phyloP scores from a whole-genome alignment of 2,888 invertebrate genomes.

The Elegia similella region DNA sequence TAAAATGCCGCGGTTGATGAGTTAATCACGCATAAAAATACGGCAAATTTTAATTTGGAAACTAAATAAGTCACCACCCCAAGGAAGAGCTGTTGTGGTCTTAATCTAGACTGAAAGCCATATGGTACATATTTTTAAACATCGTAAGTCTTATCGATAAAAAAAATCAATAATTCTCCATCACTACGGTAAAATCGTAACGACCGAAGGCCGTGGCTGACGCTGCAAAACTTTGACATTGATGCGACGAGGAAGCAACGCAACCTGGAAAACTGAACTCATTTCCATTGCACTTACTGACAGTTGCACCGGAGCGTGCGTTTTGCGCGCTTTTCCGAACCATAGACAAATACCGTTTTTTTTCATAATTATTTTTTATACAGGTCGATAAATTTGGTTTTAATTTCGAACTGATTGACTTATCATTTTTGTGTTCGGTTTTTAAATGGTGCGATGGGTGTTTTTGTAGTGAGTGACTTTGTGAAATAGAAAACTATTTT shows the following conservation, averaged over 20 bases:
- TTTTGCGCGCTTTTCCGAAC: constrained; percentile 48
- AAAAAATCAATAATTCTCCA: neutral
- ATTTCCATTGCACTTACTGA: constrained; percentile 36
- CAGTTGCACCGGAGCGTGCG: constrained; percentile 34
- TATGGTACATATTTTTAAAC: too few relatives aligned
- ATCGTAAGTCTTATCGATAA: neutral
- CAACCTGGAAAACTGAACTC: constrained; percentile 44
- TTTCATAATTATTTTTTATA: neutral
- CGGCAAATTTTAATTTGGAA: too few relatives aligned
- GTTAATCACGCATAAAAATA: too few relatives aligned
- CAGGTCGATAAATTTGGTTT: neutral
- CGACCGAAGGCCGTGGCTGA: constrained; percentile 14
- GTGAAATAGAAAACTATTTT: neutral
- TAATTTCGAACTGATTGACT: neutral
- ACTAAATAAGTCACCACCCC: too few relatives aligned
- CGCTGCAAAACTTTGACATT: constrained; percentile 18
- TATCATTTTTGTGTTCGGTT: too few relatives aligned
- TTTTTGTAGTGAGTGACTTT: neutral
- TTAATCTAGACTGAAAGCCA: too few relatives aligned
- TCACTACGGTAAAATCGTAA: constrained; percentile 11
- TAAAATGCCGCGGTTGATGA: too few relatives aligned
- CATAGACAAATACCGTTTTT: constrained; percentile 22
- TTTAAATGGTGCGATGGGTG: neutral
- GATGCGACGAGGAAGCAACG: constrained; percentile 42
- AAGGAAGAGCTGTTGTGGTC: too few relatives aligned